phyloP scores from a whole-genome alignment of 1,140 invertebrate species.

The Tetramorium alpestre region DNA sequence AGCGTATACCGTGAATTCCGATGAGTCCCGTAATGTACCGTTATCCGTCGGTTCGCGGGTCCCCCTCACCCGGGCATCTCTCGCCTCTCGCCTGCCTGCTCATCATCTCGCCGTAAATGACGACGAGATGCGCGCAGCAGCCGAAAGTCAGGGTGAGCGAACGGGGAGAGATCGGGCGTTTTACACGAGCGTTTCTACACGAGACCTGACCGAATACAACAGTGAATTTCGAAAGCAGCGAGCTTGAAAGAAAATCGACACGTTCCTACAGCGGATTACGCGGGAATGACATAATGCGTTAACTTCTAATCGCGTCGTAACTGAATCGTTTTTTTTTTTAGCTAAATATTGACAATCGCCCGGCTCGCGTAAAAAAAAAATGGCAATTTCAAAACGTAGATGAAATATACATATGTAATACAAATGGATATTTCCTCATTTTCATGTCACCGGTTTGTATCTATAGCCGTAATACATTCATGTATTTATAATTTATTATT shows the following conservation, averaged over 20 bases:
- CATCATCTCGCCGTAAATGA: constrained; percentile 46
- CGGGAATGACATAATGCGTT: not conserved
- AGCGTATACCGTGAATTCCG: constrained; percentile 81
- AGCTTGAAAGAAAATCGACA: not conserved
- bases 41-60: constrained; percentile 80
- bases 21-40: constrained; percentile 80
- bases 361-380: constrained; percentile 4
- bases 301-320: not conserved
- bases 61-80: constrained; percentile 77
- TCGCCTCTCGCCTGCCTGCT: constrained; percentile 35
- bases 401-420: not conserved
- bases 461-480: constrained; percentile 70
- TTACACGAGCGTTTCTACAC: constrained; percentile 4
- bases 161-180: not conserved
- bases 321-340: not conserved
- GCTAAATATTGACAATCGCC: not conserved
- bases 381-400: constrained; percentile 22
- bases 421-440: constrained; percentile 51
- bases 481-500: constrained; percentile 78
- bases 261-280: not conserved
- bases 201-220: not conserved
- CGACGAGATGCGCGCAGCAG: constrained; percentile 47
- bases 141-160: constrained; percentile 50
- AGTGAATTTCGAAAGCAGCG: not conserved
- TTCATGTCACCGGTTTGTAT: constrained; percentile 66